phyloP scores from a whole-genome alignment of 2,888 invertebrate species.

The Conus canariensis region DNA sequence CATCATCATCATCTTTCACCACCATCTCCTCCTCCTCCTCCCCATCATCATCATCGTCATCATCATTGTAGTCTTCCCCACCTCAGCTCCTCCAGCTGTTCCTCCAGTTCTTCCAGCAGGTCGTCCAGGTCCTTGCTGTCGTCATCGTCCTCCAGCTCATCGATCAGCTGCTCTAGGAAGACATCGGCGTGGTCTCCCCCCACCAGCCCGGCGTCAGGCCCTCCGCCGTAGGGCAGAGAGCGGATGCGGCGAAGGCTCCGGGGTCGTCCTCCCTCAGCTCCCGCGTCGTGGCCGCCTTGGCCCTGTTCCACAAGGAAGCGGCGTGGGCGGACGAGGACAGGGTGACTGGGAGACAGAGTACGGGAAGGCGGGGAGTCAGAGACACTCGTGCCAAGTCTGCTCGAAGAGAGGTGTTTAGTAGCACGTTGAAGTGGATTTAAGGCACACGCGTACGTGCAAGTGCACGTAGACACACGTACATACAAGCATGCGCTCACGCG shows the following conservation, averaged over 20 bases:
- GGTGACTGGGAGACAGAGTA: no score
- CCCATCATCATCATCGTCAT: background rate
- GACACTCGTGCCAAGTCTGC: no score
- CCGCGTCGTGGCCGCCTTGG: no score
- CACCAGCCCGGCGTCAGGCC: background rate
- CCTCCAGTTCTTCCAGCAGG: background rate
- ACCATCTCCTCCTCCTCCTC: background rate
- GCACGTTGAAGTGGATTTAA: no score
- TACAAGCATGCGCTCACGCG: no score
- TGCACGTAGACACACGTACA: no score
- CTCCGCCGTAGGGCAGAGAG: background rate
- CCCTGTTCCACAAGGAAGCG: background rate
- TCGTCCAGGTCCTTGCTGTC: background rate
- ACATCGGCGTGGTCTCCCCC: background rate
- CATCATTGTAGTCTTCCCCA: background rate
- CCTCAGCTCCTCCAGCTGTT: background rate
- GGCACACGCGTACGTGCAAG: no score
- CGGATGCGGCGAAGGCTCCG: no score
- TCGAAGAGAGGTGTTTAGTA: no score
- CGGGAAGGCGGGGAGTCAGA: no score
- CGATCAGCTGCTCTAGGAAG: background rate
- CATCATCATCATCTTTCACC: background rate
- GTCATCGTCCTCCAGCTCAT: background rate
- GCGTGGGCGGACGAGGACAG: background rate
- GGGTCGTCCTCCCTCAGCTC: no score